phyloP scores from a whole-genome alignment of 1,140 invertebrate species.

The Atta texana region DNA sequence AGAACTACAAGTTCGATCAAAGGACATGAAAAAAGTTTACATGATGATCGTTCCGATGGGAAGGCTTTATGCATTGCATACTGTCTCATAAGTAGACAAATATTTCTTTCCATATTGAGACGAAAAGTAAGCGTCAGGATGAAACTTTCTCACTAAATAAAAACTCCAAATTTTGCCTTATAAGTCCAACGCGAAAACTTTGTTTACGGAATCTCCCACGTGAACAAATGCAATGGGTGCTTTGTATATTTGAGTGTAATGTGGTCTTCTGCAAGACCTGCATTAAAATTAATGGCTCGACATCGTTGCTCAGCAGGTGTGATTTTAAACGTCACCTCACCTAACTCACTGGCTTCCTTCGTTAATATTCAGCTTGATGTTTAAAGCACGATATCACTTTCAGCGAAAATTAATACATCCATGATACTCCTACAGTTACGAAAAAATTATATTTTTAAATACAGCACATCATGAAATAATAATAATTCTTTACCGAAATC shows the following conservation, averaged over 20 bases:
- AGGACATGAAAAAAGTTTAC: constrained; percentile 7
- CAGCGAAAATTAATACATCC: constrained; percentile 29
- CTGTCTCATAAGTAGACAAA: constrained; percentile 56
- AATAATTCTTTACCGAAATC: background rate
- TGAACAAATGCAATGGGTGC: constrained; percentile 65
- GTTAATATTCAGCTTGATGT: constrained; percentile 37
- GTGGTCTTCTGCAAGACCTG: constrained; percentile 66
- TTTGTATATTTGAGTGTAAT: constrained; percentile 68
- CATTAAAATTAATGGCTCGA: constrained; percentile 76
- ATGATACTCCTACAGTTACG: background rate
- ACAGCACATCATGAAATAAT: background rate
- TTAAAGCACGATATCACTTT: constrained; percentile 20
- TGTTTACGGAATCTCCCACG: constrained; percentile 75
- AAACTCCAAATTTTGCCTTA: constrained; percentile 75
- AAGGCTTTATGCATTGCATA: constrained; percentile 16
- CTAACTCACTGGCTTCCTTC: constrained; percentile 30
- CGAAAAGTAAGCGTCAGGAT: constrained; percentile 69
- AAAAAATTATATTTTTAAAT: constrained; percentile 30
- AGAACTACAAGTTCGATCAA: background rate
- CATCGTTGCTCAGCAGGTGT: constrained; percentile 58
- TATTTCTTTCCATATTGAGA: constrained; percentile 63
- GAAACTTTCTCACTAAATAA: constrained; percentile 80
- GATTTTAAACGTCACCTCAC: constrained; percentile 69
- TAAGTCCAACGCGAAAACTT: constrained; percentile 69
- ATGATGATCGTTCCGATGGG: constrained; percentile 4